Evolutionary conservation across 2,113 vertebrate genomes (phyloP).

Genomic region (Hippoglossus stenolepis): DNA sequence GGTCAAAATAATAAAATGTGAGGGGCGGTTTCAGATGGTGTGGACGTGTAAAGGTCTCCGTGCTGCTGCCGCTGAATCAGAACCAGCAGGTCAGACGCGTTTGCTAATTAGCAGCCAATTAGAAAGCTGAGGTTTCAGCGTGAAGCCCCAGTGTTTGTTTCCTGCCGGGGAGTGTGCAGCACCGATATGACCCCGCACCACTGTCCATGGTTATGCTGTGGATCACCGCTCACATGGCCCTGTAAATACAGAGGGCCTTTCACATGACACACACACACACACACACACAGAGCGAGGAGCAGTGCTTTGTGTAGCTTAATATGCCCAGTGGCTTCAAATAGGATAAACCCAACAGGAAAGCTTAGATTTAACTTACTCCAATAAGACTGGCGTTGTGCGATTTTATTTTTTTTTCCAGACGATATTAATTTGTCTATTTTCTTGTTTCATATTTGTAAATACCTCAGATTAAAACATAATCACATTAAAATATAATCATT

Average conservation of each 20-base stretch:
- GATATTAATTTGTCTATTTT: slow-evolving; percentile 23
- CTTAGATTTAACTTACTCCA: slow-evolving; percentile 37
- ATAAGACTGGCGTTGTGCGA: neutral
- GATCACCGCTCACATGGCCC: slow-evolving; percentile 58
- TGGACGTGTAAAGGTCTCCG: neutral
- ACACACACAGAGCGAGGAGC: slow-evolving; percentile 4
- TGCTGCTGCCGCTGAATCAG: neutral
- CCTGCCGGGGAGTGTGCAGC: slow-evolving; percentile 30
- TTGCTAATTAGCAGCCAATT: slow-evolving; percentile 75
- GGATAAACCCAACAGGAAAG: slow-evolving; percentile 49
- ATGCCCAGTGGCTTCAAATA: slow-evolving; percentile 38
- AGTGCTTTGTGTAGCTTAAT: slow-evolving; percentile 41
- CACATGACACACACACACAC: slow-evolving; percentile 57
- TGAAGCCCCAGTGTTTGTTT: slow-evolving; percentile 71
- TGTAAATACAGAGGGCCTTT: slow-evolving; percentile 66
- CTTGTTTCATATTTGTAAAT: slow-evolving; percentile 17
- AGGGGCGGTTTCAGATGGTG: neutral
- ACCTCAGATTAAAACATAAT: slow-evolving; percentile 35
- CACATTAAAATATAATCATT: slow-evolving; percentile 31
- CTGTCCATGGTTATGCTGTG: slow-evolving; percentile 44
- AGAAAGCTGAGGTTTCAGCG: slow-evolving; percentile 56
- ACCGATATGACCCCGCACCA: slow-evolving; percentile 51
- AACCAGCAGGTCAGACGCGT: slow-evolving; percentile 44
- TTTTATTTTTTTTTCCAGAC: slow-evolving; percentile 33
- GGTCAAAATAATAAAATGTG: too few species aligned